Evolutionary conservation across 2,888 invertebrate genomes (phyloP).

Genomic region (Phengaris arion): DNA sequence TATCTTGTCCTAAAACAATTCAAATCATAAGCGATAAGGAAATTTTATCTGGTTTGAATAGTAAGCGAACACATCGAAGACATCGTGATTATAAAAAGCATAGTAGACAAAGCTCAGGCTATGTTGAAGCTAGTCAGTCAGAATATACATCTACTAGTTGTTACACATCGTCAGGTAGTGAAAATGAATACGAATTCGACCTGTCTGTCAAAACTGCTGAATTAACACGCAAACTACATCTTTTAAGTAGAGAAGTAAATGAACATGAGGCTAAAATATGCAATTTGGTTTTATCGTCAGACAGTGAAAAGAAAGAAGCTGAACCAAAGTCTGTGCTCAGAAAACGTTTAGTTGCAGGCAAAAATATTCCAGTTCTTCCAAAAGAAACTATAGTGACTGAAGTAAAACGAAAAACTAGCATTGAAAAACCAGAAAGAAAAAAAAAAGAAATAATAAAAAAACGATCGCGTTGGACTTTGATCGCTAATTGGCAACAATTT

Average conservation of each 20-base stretch:
- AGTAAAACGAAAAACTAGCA: conserved; percentile 41
- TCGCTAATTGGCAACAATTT: conserved; percentile 79
- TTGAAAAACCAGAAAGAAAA: conserved; percentile 42
- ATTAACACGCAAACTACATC: conserved; percentile 65
- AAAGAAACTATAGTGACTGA: conserved; percentile 37
- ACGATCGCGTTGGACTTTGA: conserved; percentile 66
- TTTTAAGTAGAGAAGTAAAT: conserved; percentile 65
- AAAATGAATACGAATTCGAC: conserved; percentile 76
- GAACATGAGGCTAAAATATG: conserved; percentile 49
- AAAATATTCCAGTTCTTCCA: conserved; percentile 44
- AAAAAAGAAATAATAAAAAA: conserved; percentile 39
- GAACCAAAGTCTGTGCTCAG: conserved; percentile 51
- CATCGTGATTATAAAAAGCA: conserved; percentile 57
- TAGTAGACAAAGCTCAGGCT: conserved; percentile 69
- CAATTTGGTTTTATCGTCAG: conserved; percentile 51
- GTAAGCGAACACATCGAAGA: conserved; percentile 53
- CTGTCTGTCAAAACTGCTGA: conserved; percentile 70
- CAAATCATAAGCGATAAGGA: conserved; percentile 75
- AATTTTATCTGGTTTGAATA: conserved; percentile 72
- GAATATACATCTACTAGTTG: conserved; percentile 76
- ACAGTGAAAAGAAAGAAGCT: conserved; percentile 40
- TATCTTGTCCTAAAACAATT: conserved; percentile 76
- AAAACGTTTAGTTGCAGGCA: conserved; percentile 54
- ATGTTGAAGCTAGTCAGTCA: conserved; percentile 74
- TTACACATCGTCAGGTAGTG: conserved; percentile 74